These are phyloP conservation scores for Xestia ashworthii DNA, from an alignment of 2,888 invertebrate genomes.

Conservation along the genomic window DNA sequence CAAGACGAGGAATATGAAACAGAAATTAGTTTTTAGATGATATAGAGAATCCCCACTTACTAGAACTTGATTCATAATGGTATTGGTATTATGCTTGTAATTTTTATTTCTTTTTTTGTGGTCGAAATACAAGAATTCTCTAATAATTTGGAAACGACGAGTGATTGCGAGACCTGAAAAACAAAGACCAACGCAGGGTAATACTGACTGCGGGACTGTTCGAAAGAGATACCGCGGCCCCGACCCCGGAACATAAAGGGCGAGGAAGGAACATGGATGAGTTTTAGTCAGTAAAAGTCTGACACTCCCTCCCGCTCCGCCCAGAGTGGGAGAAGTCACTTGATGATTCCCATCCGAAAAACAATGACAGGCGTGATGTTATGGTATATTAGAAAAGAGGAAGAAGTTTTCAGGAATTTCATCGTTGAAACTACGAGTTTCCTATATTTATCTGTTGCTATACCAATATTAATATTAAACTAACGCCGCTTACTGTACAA, in stretches of 20 bases:
- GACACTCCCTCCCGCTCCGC: too few relatives aligned
- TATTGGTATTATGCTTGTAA: background rate
- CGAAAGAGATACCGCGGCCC: too few relatives aligned
- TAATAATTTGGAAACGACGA: background rate
- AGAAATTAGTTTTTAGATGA: background rate
- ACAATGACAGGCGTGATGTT: background rate
- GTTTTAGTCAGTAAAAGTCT: too few relatives aligned
- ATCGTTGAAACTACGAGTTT: background rate
- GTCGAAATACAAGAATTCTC: background rate
- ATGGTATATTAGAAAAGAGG: background rate
- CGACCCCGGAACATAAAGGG: too few relatives aligned
- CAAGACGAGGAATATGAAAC: background rate
- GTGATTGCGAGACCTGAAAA: background rate
- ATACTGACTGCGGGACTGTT: background rate
- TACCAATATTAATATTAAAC: background rate
- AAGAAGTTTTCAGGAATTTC: background rate
- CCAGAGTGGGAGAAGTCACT: too few relatives aligned
- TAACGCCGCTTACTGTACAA: constrained; percentile 17
- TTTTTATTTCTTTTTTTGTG: background rate
- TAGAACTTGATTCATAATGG: background rate
- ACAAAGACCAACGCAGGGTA: background rate
- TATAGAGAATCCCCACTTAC: background rate
- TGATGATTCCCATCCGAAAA: background rate
- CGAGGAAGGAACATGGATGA: too few relatives aligned
- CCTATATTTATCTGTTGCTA: background rate